Evolutionary conservation across 2,113 vertebrate species (phyloP).

Genomic region (Carassius auratus): DNA sequence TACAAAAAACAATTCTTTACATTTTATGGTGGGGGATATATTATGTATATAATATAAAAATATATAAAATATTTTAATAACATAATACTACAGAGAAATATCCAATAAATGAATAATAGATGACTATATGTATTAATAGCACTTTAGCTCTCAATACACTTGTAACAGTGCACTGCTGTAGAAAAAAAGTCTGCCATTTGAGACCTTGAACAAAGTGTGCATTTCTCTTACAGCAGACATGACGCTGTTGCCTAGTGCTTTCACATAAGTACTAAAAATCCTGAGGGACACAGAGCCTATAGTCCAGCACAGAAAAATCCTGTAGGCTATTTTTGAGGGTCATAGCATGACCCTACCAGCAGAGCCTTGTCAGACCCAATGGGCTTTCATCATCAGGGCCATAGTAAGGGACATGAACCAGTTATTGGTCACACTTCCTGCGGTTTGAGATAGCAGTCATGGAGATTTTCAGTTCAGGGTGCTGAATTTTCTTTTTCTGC

Average conservation of each 20-base stretch:
- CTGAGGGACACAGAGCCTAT: slow-evolving; percentile 6
- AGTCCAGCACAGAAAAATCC: slow-evolving; percentile 2
- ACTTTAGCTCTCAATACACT: neutral
- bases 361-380: neutral
- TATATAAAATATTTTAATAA: too few relatives aligned
- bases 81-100: neutral
- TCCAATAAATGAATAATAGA: neutral
- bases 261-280: neutral
- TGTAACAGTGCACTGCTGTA: neutral
- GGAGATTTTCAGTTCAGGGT: neutral
- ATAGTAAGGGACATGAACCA: neutral
- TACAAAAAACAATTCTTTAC: too few relatives aligned
- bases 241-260: neutral
- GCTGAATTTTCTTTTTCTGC: neutral
- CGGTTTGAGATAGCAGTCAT: slow-evolving; percentile 13
- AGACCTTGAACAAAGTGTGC: slow-evolving; percentile 58
- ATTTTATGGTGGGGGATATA: too few relatives aligned
- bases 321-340: slow-evolving; percentile 3
- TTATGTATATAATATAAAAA: too few relatives aligned
- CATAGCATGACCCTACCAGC: neutral
- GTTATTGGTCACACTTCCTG: slow-evolving; percentile 12
- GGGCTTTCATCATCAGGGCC: neutral
- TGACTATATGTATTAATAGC: neutral
- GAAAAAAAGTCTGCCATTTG: slow-evolving; percentile 25
- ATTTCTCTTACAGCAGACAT: neutral